Evolutionary conservation across 2,888 invertebrate genomes (phyloP), one percentile per base, ranked within the genome.

Genomic region (Orgyia antiqua): DNA sequence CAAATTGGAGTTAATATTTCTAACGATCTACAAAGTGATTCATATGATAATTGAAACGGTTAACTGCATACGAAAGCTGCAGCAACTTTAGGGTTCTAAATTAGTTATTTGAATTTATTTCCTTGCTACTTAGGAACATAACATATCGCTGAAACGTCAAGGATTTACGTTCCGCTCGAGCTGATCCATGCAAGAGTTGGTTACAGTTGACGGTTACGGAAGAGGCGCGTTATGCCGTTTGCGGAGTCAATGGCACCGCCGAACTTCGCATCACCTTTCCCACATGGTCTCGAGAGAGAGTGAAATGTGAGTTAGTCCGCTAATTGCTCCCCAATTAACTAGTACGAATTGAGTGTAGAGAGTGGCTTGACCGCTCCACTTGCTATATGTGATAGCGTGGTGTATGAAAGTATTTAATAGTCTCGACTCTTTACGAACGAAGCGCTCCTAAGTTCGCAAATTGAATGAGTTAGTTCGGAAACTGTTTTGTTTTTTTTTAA

Each of bases 331-430:
- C 64, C 70, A 77, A 82, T 80, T 83, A 83, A 68, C 67, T 67
- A 70, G 68, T 69, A 77, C 72, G 68, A 78, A 76, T 75, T 74
- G 68, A 67, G 67, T 67, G 69, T 78, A 80, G 82, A 83, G 84
- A 83, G 83, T 76, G 69, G 75, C 67, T 58, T 67, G 68, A 71
- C 70, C 78, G 84, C 83, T 86, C 84, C 79, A 86, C 80, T 84
- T 83, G 75, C 56, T 75, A 79, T 78, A 74, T 78, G 76, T 76
- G 82, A 77, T 78, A 73, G 68, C 66, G 69, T 67, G 62, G 71
- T 60, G 67, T 67, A 72, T 69, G 82, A 80, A 84, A 79, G 79
- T 76, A 72, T 68, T 64, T 70, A 65, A 70, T 67, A 63, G 61
- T 55, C n/a, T n/a, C 59, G 48, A 38, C 45, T 57, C 63, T 71